phyloP scores from a whole-genome alignment of 2,888 invertebrate genomes.

The Epinotia ramella region DNA sequence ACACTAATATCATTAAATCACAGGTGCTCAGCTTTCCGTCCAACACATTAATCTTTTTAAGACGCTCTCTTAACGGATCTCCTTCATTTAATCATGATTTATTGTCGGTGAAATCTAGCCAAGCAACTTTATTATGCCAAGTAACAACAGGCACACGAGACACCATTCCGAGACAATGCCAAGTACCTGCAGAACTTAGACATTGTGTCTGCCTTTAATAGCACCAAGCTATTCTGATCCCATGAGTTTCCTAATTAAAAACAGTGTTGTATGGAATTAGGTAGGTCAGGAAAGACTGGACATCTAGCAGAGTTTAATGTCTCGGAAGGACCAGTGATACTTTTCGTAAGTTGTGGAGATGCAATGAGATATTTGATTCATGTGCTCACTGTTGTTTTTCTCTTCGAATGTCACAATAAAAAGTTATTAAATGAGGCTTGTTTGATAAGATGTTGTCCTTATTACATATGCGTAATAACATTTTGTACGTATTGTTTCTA shows the following conservation, averaged over 20 bases:
- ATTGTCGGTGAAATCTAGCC: slow-evolving; percentile 4
- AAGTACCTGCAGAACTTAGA: slow-evolving; percentile 44
- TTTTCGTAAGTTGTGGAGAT: slow-evolving; percentile 39
- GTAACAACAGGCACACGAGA: slow-evolving; percentile 26
- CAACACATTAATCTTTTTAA: not conserved
- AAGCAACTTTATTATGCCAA: slow-evolving; percentile 34
- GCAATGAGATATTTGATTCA: slow-evolving; percentile 48
- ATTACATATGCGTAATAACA: too few relatives aligned
- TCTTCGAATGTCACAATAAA: slow-evolving; percentile 1
- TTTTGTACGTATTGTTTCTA: too few relatives aligned
- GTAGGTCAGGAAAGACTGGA: slow-evolving; percentile 55
- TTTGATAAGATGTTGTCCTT: too few relatives aligned
- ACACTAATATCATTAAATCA: not conserved
- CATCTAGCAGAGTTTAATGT: slow-evolving; percentile 56
- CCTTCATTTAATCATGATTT: slow-evolving; percentile 15
- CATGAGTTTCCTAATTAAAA: slow-evolving; percentile 62
- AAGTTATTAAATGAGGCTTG: too few relatives aligned
- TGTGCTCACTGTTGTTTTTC: slow-evolving; percentile 41
- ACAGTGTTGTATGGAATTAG: slow-evolving; percentile 49
- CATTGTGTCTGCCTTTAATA: slow-evolving; percentile 50
- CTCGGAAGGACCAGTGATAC: slow-evolving; percentile 53
- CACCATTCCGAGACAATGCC: slow-evolving; percentile 39
- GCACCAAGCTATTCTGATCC: slow-evolving; percentile 60
- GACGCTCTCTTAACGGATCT: slow-evolving; percentile 2
- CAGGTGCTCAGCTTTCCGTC: not conserved